Conservation (phyloP, 2,888 invertebrate genomes). For the Oligia fasciuncula region DNA sequence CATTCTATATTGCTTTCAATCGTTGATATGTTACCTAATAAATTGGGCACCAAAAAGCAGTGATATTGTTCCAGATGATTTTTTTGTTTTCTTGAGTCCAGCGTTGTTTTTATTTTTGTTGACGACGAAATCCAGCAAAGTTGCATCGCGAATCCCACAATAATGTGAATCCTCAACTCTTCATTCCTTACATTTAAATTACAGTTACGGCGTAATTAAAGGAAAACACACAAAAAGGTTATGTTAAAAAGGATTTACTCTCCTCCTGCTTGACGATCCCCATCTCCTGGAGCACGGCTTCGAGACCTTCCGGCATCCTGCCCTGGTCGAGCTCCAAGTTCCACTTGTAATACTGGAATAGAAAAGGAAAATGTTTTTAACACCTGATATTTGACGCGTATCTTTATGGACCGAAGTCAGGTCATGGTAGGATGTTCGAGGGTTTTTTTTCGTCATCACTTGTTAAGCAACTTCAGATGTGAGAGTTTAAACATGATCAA, state of each 20-base stretch:
- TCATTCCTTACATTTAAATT: constrained; percentile 34
- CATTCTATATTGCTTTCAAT: neutral
- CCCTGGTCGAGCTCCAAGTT: constrained; percentile 95
- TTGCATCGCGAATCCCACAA: constrained; percentile 20
- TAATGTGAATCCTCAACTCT: constrained; percentile 39
- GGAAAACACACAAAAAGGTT: constrained; percentile 25
- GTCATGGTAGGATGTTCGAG: neutral
- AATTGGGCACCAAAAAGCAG: neutral
- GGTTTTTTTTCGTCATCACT: neutral
- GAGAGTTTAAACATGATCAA: neutral
- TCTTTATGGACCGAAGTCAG: neutral
- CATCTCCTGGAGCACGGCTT: constrained; percentile 93
- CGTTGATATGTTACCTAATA: neutral
- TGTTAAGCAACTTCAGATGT: neutral
- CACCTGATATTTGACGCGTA: neutral
- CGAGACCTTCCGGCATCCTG: constrained; percentile 94
- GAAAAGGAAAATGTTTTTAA: constrained; percentile 10
- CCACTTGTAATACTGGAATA: constrained; percentile 94
- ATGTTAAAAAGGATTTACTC: constrained; percentile 74
- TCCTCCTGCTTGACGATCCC: constrained; percentile 93
- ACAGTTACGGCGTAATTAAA: constrained; percentile 26
- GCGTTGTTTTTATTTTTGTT: neutral
- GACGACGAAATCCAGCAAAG: neutral
- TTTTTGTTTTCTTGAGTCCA: neutral
- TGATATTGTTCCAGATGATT: neutral